Evolutionary conservation across 64 coral and sea anemone genomes (phyloP), one percentile per base, ranked within the genome.

Genomic region (Actinia equina): DNA sequence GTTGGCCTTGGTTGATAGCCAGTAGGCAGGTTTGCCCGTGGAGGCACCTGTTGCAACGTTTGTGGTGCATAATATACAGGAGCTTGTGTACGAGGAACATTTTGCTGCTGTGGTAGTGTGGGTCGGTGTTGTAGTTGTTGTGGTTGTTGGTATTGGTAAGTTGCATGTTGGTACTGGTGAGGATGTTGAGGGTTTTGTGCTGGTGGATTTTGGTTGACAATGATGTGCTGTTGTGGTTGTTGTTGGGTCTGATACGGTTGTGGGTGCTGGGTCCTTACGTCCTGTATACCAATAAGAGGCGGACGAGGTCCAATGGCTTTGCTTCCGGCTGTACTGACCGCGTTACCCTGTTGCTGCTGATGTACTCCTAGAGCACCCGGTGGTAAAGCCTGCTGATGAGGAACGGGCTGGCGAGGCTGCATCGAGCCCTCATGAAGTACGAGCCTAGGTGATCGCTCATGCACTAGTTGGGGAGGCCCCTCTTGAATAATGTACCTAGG

Each of bases 121-220:
- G 80, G 80, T 49, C 53, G 80, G 11, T 51, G 80, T 57, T 51
- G 89, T n/a, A 7, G 80, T 57, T 82, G 89, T 52, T 51, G 89
- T n/a, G 22, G 80, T 57, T 82, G 89, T 52, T 52, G 80, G 23
- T 82, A 42, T 15, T 82, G 80, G 18, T 69, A 20, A 6, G 8
- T 52, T 16, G 45, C 43, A 10, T 91, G 89, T 44, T 86, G 49
- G 13, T 77, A 67, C 30, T 86, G 83, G 43, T 62, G 25, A 7
- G 30, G 22, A 60, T 89, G 58, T 27, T 84, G 52, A 41, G 78
- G 58, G 10, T 69, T 55, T 51, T 79, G 51, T 46, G 42, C 52
- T 23, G 18, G 80, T 46, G 5, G 80, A 51, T 82, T 44, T 82
- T 82, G 80, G 18, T 49, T 53, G 5, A 82, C 45, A 5, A 23